Conservation (phyloP, 2,113 vertebrate genomes). For the Heloderma charlesbogerti region DNA sequence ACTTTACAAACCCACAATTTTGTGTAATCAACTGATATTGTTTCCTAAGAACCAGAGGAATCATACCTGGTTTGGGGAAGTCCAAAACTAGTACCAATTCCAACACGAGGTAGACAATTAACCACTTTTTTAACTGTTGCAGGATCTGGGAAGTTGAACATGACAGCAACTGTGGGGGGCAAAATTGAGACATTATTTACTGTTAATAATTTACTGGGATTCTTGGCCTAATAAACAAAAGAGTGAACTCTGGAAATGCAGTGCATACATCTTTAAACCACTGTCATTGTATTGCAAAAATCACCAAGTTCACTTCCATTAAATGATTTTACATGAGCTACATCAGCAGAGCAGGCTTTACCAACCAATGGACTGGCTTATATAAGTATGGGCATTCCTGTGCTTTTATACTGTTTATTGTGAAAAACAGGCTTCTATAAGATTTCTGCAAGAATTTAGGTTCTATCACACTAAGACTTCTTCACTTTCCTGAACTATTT, state of each 20-base stretch:
- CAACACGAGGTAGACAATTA: constrained; percentile 93
- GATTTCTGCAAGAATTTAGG: neutral
- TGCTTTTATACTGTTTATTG: neutral
- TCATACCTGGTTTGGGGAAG: constrained; percentile 95
- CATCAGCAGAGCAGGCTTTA: neutral
- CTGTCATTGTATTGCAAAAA: neutral
- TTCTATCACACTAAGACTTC: neutral
- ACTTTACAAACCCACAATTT: neutral
- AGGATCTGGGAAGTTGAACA: constrained; percentile 97
- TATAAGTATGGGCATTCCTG: neutral
- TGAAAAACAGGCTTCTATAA: neutral
- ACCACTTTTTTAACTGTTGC: constrained; percentile 95
- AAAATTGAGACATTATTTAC: constrained; percentile 37
- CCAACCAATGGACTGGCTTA: neutral
- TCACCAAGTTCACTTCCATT: neutral
- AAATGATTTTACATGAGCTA: neutral
- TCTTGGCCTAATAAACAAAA: constrained; percentile 48
- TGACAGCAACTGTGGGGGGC: constrained; percentile 86
- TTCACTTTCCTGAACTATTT: neutral
- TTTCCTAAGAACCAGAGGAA: neutral
- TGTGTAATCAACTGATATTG: neutral
- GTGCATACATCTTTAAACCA: constrained; percentile 10
- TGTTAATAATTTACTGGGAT: constrained; percentile 29
- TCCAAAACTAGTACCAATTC: constrained; percentile 95
- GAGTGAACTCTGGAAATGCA: constrained; percentile 30